A percentile compares a stretch with the other conserved stretches of the same genome.
phyloP scores from a whole-genome alignment of 2,888 invertebrate genomes.

The Brenthis daphne region DNA sequence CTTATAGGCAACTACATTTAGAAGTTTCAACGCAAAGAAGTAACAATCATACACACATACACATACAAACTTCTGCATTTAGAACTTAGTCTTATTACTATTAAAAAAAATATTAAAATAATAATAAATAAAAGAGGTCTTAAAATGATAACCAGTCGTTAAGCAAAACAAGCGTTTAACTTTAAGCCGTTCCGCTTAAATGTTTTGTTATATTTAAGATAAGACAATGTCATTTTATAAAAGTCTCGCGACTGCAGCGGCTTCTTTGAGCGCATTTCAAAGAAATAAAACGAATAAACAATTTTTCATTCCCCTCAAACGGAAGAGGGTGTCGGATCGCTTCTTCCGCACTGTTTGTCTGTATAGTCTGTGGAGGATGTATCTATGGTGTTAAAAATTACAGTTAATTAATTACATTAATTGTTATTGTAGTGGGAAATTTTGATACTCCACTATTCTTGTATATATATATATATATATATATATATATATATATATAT shows the following conservation, averaged over 20 bases:
- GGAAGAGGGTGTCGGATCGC: constrained; percentile 19
- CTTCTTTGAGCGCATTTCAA: constrained; percentile 13
- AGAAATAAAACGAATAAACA: constrained; percentile 32
- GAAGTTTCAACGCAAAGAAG: too few relatives aligned
- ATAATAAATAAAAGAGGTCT: background rate
- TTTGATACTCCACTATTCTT: too few relatives aligned
- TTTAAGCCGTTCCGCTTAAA: constrained; percentile 8
- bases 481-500: too few relatives aligned
- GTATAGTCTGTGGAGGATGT: background rate
- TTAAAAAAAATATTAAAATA: background rate
- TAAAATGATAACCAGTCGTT: background rate
- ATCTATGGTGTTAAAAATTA: background rate
- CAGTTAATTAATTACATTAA: too few relatives aligned
- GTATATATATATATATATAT: too few relatives aligned
- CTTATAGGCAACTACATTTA: too few relatives aligned
- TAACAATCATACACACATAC: too few relatives aligned
- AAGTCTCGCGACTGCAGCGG: constrained; percentile 16
- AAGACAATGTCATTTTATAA: constrained; percentile 15
- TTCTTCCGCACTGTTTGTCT: constrained; percentile 9
- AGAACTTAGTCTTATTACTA: too few relatives aligned
- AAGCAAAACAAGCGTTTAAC: background rate
- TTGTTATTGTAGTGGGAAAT: too few relatives aligned
- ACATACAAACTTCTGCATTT: too few relatives aligned
- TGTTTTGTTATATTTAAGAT: constrained; percentile 16
- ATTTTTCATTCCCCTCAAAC: constrained; percentile 33